Conservation (phyloP, 2,113 vertebrate species). For the Tragelaphus buxtoni region DNA sequence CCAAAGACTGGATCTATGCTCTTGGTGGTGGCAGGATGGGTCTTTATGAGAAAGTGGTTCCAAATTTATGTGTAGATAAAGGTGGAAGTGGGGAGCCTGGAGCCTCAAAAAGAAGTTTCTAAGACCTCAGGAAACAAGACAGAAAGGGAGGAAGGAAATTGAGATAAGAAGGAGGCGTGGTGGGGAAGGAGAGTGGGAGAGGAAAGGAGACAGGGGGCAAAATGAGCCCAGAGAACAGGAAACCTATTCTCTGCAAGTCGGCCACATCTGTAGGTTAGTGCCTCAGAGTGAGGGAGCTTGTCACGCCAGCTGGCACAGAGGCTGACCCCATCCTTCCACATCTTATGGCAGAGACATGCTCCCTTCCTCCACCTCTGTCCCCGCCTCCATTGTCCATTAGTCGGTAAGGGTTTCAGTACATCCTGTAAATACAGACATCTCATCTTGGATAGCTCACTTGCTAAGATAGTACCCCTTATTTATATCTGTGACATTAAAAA, state of each 20-base stretch:
- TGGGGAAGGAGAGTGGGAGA: not conserved
- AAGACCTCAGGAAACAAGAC: not conserved
- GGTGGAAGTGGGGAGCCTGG: not conserved
- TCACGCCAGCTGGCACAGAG: not conserved
- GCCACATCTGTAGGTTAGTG: not conserved
- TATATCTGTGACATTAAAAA: not conserved
- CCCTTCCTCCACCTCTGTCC: not conserved
- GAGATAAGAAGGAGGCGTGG: not conserved
- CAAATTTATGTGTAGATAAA: not conserved
- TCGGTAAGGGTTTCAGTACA: not conserved
- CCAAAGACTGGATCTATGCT: not conserved
- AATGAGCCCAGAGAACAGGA: not conserved
- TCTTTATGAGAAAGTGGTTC: not conserved
- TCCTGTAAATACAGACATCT: not conserved
- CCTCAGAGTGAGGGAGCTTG: not conserved
- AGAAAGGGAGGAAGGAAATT: not conserved
- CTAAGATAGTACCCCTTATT: not conserved
- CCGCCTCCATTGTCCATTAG: not conserved
- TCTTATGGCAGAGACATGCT: not conserved
- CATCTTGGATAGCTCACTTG: not conserved
- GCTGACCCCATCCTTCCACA: not conserved
- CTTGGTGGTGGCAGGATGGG: not conserved
- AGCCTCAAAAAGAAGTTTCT: not conserved
- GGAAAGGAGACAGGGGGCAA: not conserved
- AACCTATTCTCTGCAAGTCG: not conserved